Evolutionary conservation across 2,797 vertebrate species (phyloP).

Genomic region (Lagocephalus sceleratus): DNA sequence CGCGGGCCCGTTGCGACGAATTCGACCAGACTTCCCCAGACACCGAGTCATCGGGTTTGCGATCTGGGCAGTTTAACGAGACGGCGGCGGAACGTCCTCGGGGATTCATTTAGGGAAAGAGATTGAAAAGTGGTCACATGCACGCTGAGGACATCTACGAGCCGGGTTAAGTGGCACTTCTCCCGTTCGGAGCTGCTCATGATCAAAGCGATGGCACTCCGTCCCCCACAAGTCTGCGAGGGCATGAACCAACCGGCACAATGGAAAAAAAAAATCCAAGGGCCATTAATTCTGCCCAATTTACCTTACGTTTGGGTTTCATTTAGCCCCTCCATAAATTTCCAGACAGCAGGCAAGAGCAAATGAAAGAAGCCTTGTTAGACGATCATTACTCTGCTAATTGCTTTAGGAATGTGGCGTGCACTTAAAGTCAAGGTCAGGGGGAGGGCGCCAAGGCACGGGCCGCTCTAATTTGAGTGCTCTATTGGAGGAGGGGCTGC

Average conservation of each 20-base stretch:
- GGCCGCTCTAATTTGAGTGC: conserved; percentile 72
- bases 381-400: conserved; percentile 80
- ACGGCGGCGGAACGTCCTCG: conserved; percentile 57
- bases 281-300: conserved; percentile 82
- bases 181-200: conserved; percentile 69
- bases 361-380: conserved; percentile 83
- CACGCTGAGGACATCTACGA: conserved; percentile 61
- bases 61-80: conserved; percentile 57
- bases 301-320: conserved; percentile 81
- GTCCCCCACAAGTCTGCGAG: conserved; percentile 65
- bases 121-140: conserved; percentile 77
- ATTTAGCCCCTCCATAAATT: conserved; percentile 80
- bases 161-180: conserved; percentile 74
- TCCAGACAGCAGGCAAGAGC: conserved; percentile 75
- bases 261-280: conserved; percentile 70
- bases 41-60: conserved; percentile 40
- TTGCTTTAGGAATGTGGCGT: conserved; percentile 79
- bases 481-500: conserved; percentile 62
- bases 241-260: conserved; percentile 67
- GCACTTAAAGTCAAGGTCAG: conserved; percentile 81
- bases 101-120: conserved; percentile 68
- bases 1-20: conserved; percentile 26
- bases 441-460: conserved; percentile 56
- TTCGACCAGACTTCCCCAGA: conserved; percentile 29
- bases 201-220: conserved; percentile 77